Conservation (phyloP, 1,140 invertebrate species). For the Cardiocondyla obscurior region DNA sequence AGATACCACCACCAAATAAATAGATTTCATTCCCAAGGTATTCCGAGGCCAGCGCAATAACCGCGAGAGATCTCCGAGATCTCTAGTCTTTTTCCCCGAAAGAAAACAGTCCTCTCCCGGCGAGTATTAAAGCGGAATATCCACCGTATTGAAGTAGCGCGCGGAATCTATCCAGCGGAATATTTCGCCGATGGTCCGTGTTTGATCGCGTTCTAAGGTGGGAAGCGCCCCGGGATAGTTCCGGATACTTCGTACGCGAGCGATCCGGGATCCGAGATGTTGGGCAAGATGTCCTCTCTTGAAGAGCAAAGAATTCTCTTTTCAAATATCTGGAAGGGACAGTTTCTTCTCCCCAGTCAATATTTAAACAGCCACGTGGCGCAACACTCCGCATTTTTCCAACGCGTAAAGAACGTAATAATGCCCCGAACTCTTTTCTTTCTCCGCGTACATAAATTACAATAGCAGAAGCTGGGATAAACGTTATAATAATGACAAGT, state of each 20-base stretch:
- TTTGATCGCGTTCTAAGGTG: constrained; percentile 42
- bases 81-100: background rate
- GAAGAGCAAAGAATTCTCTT: constrained; percentile 8
- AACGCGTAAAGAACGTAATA: background rate
- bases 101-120: constrained; percentile 26
- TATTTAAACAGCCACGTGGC: constrained; percentile 14
- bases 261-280: constrained; percentile 20
- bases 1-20: constrained; percentile 41
- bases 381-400: background rate
- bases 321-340: constrained; percentile 31
- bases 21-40: constrained; percentile 21
- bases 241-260: constrained; percentile 22
- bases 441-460: background rate
- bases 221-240: constrained; percentile 33
- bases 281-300: constrained; percentile 25
- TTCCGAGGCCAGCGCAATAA: background rate
- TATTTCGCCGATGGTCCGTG: constrained; percentile 39
- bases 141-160: constrained; percentile 16
- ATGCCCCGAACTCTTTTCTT: background rate
- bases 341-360: background rate
- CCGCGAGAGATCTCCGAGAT: constrained; percentile 15
- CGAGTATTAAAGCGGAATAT: constrained; percentile 48
- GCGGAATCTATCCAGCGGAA: constrained; percentile 15
- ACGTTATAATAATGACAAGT: background rate
- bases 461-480: background rate